Evolutionary conservation across 2,888 invertebrate genomes (phyloP), one percentile per base, ranked within the genome.

Genomic region (Troides aeacus): DNA sequence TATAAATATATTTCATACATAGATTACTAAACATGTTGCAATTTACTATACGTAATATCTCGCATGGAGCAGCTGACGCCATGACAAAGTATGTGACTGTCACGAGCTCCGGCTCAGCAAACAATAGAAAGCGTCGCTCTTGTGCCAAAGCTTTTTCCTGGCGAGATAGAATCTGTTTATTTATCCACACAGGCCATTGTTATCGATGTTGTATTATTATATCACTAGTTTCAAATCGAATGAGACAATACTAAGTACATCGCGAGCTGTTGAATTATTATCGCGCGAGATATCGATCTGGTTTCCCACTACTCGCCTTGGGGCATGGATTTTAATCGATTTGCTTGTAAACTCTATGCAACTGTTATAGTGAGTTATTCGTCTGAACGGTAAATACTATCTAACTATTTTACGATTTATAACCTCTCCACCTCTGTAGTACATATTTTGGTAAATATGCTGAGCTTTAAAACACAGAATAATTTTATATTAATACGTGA

Each of bases 261-360:
- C 67, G 67, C 67, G 70, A 67, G 64, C 60, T 60, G 64, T 70
- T 70, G 67, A 70, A 70, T 70, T 67, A 64, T 70, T 70, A 70
- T 70, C 70, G 56, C 63, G 70, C 70, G 61, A 70, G 66, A 70
- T 70, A 70, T 67, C 60, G 67, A 70, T 70, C 70, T 53, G 58
- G 66, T 67, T 70, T 62, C 63, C 66, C 59, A 70, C 63, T 39
- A 56, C 56, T 23, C 50, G 64, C 67, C 70, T 57, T n/a, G 36
- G 68, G 66, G 61, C 42, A 64, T 63, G 64, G 64, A 67, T 66
- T 70, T 66, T 67, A 70, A 70, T 70, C 67, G 70, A 67, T 64
- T 63, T 39, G 64, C 64, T 59, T 70, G 67, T 67, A 66, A 66
- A 50, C 62, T 66, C 59, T 63, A 59, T 39, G 62, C 62, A 50